Evolutionary conservation across 92 coral and sea anemone genomes (phyloP).

Genomic region (Umimayanthus kanabou): DNA sequence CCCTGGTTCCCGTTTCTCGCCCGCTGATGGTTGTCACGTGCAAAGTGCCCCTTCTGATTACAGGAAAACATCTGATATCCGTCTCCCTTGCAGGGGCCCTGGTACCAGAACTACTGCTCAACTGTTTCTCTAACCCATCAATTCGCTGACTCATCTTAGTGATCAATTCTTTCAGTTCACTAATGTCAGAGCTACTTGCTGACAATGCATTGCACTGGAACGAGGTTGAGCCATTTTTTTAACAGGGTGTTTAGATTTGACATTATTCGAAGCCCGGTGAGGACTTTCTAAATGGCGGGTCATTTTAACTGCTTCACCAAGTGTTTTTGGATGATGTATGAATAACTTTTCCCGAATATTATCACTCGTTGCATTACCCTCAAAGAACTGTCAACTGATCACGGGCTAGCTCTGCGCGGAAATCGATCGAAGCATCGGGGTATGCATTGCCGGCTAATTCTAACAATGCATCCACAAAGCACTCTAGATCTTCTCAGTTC

Average conservation of each 20-base stretch:
- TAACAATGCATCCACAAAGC: neutral
- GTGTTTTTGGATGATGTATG: constrained; percentile 1
- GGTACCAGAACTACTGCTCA: neutral
- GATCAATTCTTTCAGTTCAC: neutral
- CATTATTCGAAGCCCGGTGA: constrained; percentile 7
- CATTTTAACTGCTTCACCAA: neutral
- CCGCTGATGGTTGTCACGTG: too few relatives aligned
- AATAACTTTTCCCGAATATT: constrained; percentile 17
- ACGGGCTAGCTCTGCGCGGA: constrained; percentile 11
- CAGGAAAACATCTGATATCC: too few relatives aligned
- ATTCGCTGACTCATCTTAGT: constrained; percentile 2
- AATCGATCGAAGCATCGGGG: constrained; percentile 22
- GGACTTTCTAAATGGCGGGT: neutral
- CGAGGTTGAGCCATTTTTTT: neutral
- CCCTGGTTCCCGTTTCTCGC: too few relatives aligned
- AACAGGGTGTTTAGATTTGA: neutral
- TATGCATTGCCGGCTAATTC: constrained; percentile 13
- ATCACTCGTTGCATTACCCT: neutral
- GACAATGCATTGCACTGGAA: neutral
- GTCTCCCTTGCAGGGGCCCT: neutral
- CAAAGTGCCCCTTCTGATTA: too few relatives aligned
- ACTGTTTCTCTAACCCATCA: neutral
- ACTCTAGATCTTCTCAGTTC: neutral
- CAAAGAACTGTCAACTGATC: constrained; percentile 3
- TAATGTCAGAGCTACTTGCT: constrained; percentile 3